Evolutionary conservation across 2,888 invertebrate genomes (phyloP).

Genomic region (Urechis unicinctus): DNA sequence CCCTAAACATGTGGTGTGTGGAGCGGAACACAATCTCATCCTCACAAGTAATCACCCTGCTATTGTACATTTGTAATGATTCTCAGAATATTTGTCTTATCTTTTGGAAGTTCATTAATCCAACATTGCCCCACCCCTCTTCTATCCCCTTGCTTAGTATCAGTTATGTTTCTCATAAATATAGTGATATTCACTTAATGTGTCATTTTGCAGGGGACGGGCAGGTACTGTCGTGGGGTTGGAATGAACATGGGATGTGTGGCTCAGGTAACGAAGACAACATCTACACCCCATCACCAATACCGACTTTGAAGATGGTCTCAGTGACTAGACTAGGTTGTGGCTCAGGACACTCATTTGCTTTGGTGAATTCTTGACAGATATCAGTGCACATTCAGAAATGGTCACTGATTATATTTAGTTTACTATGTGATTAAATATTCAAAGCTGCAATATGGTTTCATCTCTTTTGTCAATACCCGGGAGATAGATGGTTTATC

Average conservation of each 20-base stretch:
- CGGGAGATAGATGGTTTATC: too few relatives aligned
- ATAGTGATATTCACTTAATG: not conserved
- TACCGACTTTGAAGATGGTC: conserved; percentile 16
- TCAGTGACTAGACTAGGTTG: conserved; percentile 25
- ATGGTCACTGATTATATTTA: too few relatives aligned
- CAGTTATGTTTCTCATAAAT: not conserved
- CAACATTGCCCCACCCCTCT: too few relatives aligned
- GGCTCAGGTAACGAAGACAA: conserved; percentile 36
- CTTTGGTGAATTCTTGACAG: too few relatives aligned
- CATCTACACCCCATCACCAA: conserved; percentile 21
- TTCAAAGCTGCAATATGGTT: too few relatives aligned
- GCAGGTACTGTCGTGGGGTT: conserved; percentile 33
- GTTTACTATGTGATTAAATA: too few relatives aligned
- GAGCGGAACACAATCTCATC: conserved; percentile 38
- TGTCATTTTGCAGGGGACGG: conserved; percentile 22
- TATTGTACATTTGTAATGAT: not conserved
- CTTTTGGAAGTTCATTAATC: too few relatives aligned
- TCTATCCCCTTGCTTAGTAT: too few relatives aligned
- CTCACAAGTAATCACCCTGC: conserved; percentile 25
- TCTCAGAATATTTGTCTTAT: too few relatives aligned
- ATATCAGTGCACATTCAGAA: too few relatives aligned
- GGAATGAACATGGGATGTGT: conserved; percentile 48
- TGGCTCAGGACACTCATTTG: conserved; percentile 37
- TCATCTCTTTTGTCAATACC: too few relatives aligned
- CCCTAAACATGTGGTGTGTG: conserved; percentile 24